These are phyloP conservation scores for Sycophila texana DNA, from an alignment of 2,888 invertebrate species.

Conservation along the genomic window DNA sequence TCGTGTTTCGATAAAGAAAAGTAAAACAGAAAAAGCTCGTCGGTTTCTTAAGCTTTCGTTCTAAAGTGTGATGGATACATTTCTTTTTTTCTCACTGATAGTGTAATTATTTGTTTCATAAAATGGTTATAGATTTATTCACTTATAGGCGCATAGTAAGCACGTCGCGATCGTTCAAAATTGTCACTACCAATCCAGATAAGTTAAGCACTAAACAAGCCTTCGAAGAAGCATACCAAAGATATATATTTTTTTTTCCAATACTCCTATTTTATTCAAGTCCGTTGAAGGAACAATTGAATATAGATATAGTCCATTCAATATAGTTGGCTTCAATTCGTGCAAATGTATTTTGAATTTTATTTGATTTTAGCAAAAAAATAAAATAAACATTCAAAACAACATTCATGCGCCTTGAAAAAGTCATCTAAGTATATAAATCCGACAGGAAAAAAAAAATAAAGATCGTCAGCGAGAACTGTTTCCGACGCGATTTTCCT, in stretches of 20 bases:
- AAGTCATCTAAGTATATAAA: no score
- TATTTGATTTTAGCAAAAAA: conserved; percentile 22
- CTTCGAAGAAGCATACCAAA: not conserved
- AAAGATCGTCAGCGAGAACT: not conserved
- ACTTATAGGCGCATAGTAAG: no score
- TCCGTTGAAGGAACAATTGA: not conserved
- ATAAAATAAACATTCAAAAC: conserved; percentile 38
- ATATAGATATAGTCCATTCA: conserved; percentile 3
- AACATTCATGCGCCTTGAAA: conserved; percentile 27
- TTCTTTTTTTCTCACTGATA: conserved; percentile 12
- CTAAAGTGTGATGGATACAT: not conserved
- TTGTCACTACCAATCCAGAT: no score
- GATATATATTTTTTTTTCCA: not conserved
- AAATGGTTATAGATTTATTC: not conserved
- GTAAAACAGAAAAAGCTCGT: conserved; percentile 46
- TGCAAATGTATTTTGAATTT: conserved; percentile 42
- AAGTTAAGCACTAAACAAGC: conserved; percentile 23
- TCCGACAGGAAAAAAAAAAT: not conserved
- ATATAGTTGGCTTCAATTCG: not conserved
- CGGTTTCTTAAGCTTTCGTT: conserved; percentile 8
- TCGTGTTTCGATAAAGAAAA: conserved; percentile 22
- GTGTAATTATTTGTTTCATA: not conserved
- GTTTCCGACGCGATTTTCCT: conserved; percentile 27
- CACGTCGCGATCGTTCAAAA: not conserved
- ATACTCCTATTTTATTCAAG: conserved; percentile 33